phyloP scores from a whole-genome alignment of 1,140 invertebrate species.

The Mercenaria mercenaria region DNA sequence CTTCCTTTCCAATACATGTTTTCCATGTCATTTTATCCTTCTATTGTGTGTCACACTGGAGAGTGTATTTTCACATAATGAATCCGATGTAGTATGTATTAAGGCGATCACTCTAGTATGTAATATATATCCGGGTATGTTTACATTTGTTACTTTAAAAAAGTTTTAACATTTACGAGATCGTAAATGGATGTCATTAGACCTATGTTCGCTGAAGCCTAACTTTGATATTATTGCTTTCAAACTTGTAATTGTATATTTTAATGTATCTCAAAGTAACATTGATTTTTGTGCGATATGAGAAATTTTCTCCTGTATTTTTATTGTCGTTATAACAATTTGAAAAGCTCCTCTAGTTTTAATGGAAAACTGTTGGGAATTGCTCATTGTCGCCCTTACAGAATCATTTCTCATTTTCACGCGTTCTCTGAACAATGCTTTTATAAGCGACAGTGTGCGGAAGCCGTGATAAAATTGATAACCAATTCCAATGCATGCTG shows the following conservation, averaged over 20 bases:
- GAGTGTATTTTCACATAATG: too few relatives aligned
- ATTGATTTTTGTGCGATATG: constrained; percentile 22
- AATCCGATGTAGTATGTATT: too few relatives aligned
- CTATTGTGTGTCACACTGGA: too few relatives aligned
- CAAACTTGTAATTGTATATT: constrained; percentile 24
- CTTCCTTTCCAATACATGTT: not conserved
- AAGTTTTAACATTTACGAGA: not conserved
- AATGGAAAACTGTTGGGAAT: not conserved
- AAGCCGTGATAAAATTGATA: not conserved
- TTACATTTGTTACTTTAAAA: not conserved
- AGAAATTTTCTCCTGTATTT: constrained; percentile 1
- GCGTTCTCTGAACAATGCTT: not conserved
- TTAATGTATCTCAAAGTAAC: constrained; percentile 21
- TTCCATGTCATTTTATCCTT: not conserved
- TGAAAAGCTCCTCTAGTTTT: not conserved
- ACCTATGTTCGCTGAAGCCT: not conserved
- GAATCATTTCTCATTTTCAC: not conserved
- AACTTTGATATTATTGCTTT: not conserved
- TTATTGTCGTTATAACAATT: not conserved
- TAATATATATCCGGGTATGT: constrained; percentile 14
- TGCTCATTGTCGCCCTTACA: not conserved
- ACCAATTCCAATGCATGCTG: constrained; percentile 15
- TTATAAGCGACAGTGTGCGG: not conserved
- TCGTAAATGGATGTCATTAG: not conserved
- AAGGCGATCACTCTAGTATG: not conserved